Conservation (phyloP, 2,888 invertebrate species). For the Drosophila cyrtoloma region DNA sequence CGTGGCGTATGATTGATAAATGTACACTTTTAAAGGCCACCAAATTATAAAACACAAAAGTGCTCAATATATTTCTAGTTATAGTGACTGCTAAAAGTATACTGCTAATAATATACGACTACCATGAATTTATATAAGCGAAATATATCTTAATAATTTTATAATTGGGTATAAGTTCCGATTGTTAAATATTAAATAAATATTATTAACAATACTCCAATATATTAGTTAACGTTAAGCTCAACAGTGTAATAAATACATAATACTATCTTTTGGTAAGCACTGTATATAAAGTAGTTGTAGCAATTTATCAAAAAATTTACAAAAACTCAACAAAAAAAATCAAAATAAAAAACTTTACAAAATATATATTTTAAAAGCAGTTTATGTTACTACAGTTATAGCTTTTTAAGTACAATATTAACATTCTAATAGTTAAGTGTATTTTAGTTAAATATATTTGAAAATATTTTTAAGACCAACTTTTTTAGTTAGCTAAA, state of each 20-base stretch:
- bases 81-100: conserved; percentile 15
- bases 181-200: neutral
- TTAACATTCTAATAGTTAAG: conserved; percentile 13
- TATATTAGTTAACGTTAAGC: neutral
- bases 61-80: conserved; percentile 14
- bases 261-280: neutral
- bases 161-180: neutral
- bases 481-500: too few relatives aligned
- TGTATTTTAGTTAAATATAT: conserved; percentile 1
- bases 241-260: neutral
- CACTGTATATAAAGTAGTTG: conserved; percentile 10
- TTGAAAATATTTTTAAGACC: neutral
- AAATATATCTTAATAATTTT: neutral
- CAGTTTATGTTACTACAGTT: conserved; percentile 11
- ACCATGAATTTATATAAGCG: neutral
- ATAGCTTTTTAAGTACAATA: conserved; percentile 28
- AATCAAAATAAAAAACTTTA: neutral
- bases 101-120: neutral
- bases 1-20: conserved; percentile 72
- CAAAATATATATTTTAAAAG: conserved; percentile 18
- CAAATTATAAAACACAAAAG: conserved; percentile 44
- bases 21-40: conserved; percentile 61
- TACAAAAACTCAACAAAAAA: neutral
- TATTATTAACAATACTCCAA: neutral
- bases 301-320: conserved; percentile 34